Base-by-base conservation (phyloP, 2,888 invertebrate genomes). In the Phanerotoma sp. region DNA sequence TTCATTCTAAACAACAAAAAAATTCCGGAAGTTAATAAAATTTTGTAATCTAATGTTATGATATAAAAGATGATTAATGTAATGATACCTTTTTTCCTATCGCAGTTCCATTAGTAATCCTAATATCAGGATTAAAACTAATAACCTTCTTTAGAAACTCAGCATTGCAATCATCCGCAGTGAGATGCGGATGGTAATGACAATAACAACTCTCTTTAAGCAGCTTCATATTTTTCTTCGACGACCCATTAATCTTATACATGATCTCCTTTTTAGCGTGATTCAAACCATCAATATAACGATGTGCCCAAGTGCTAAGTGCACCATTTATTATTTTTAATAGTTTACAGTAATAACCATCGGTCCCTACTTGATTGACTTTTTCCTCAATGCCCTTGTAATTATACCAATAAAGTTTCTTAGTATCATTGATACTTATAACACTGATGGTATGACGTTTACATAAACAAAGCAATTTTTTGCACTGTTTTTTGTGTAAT, bases 121-220 rank as follows among this genome's bases (percentile, higher is more conserved):
- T 55, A 28, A 55, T 50, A 13, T 55, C 55, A 15, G 55, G 55
- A 32, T 51, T 42, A 58, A 61, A 66, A 75, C 75, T 75, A 72
- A 77, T 74, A 66, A 93, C 93, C 90, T 92, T 93, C 79, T 88
- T 84, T 58, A 93, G 83, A 80, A 94, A 93, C 69, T 87, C 82
- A 78, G 92, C 91, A 75, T 93, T 93, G 81, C 93, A 94, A 68
- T 89, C 88, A 77, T 90, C 90, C 53, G 91, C 88, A 37, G 91
- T 88, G 60, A 89, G 86, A 70, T 91, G 88, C 86, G 90, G 91
- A 78, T 93, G 92, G 68, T 88, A 85, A 76, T 93, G 92, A 64
- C 75, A 77, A 63, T 77, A 75, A 56, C 75, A 77, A 56, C 73
- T 74, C 67, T 74, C 76, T 69, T 76, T 74, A 15, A 76, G 60